These are phyloP conservation scores for Aythya baeri DNA, from an alignment of 2,113 vertebrate genomes.

Conservation along the genomic window DNA sequence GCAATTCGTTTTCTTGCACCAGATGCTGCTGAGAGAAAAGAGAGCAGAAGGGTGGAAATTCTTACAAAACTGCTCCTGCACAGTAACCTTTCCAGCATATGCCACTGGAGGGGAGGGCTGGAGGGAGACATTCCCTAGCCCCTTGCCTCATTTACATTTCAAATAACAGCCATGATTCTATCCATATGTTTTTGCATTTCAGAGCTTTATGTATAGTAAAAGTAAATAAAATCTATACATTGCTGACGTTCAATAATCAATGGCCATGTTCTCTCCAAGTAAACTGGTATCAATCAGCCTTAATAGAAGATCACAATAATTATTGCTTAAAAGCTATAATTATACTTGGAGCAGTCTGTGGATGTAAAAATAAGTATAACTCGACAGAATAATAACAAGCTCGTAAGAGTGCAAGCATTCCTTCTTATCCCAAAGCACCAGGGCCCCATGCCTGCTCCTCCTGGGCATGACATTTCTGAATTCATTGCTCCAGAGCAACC, in stretches of 20 bases:
- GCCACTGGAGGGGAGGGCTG: background rate
- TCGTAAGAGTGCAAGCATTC: background rate
- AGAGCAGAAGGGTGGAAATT: slow-evolving; percentile 30
- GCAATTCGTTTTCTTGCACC: slow-evolving; percentile 6
- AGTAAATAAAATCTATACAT: background rate
- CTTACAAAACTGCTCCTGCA: background rate
- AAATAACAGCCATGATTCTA: background rate
- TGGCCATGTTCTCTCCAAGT: slow-evolving; percentile 63
- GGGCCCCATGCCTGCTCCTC: background rate
- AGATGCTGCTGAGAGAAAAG: slow-evolving; percentile 43
- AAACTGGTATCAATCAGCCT: slow-evolving; percentile 35
- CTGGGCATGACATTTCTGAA: background rate
- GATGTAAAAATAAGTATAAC: background rate
- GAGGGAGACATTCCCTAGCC: background rate
- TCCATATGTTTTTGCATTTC: background rate
- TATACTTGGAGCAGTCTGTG: slow-evolving; percentile 24
- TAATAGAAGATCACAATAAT: slow-evolving; percentile 47
- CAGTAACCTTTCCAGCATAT: slow-evolving; percentile 31
- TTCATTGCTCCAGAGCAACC: background rate
- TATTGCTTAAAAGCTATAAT: slow-evolving; percentile 52
- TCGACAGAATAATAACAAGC: background rate
- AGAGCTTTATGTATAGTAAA: background rate
- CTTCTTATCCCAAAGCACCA: background rate
- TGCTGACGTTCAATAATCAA: slow-evolving; percentile 22
- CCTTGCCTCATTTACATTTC: background rate